These are phyloP conservation scores for Falcunculus frontatus DNA, from an alignment of 2,113 vertebrate genomes.

Conservation along the genomic window DNA sequence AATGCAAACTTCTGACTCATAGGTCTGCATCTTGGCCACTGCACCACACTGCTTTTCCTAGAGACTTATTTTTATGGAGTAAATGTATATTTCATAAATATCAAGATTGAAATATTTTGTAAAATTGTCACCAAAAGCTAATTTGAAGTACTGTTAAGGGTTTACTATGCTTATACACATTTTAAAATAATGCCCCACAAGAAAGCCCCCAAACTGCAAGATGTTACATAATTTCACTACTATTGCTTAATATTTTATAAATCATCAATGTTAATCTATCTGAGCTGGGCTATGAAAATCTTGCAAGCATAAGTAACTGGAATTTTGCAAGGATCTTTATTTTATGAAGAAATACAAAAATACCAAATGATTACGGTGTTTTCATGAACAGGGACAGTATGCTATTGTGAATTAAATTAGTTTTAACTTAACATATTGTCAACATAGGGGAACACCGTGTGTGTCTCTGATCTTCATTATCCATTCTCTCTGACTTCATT, in stretches of 20 bases:
- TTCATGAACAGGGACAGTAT: background rate
- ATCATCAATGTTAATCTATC: background rate
- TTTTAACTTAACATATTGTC: background rate
- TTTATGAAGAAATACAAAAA: background rate
- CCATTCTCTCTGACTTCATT: background rate
- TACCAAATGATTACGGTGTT: background rate
- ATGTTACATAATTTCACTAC: background rate
- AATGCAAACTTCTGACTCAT: slow-evolving; percentile 36
- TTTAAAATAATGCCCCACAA: background rate
- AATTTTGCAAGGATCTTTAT: background rate
- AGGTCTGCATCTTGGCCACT: slow-evolving; percentile 7
- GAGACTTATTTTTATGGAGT: background rate
- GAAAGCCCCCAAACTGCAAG: background rate
- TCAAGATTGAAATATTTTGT: background rate
- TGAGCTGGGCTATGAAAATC: background rate
- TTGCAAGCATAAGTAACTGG: background rate
- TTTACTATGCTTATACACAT: background rate
- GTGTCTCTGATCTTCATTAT: background rate
- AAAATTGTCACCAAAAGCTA: background rate
- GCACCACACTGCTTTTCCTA: background rate
- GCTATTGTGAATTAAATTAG: background rate
- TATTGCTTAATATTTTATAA: background rate
- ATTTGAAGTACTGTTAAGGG: background rate
- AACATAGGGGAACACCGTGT: background rate
- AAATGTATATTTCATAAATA: background rate